These are phyloP conservation scores for Brachionus plicatilis DNA, from an alignment of 1,140 invertebrate genomes.

Conservation along the genomic window DNA sequence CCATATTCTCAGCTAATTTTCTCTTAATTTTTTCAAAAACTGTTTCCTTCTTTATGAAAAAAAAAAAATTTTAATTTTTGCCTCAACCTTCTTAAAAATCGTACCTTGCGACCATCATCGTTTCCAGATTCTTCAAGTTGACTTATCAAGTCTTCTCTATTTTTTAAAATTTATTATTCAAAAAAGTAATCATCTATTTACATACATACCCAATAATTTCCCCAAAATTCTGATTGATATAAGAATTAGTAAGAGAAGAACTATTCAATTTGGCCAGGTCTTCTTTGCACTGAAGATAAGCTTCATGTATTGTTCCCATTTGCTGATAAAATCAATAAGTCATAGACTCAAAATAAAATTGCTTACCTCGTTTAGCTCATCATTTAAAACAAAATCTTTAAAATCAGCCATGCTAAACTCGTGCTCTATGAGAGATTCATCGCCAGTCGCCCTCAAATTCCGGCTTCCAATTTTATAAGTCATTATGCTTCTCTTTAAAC, in stretches of 20 bases:
- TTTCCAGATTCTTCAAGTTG: neutral
- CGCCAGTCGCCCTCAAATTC: neutral
- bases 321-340: neutral
- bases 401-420: slow-evolving; percentile 13
- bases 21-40: neutral
- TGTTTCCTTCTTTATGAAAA: neutral
- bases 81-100: neutral
- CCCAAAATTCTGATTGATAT: slow-evolving; percentile 16
- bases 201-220: slow-evolving; percentile 29
- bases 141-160: neutral
- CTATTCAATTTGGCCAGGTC: neutral
- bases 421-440: neutral
- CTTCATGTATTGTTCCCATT: slow-evolving; percentile 39
- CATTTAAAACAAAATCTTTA: slow-evolving; percentile 25
- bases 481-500: neutral
- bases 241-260: neutral
- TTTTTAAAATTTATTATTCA: neutral
- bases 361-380: slow-evolving; percentile 21
- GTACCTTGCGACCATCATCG: neutral
- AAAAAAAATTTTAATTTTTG: neutral
- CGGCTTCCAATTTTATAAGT: slow-evolving; percentile 1
- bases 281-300: slow-evolving; percentile 34
- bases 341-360: neutral
- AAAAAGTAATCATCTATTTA: neutral
- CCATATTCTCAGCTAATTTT: neutral